phyloP scores from a whole-genome alignment of 1,140 invertebrate species.

The Octopus bimaculoides region DNA sequence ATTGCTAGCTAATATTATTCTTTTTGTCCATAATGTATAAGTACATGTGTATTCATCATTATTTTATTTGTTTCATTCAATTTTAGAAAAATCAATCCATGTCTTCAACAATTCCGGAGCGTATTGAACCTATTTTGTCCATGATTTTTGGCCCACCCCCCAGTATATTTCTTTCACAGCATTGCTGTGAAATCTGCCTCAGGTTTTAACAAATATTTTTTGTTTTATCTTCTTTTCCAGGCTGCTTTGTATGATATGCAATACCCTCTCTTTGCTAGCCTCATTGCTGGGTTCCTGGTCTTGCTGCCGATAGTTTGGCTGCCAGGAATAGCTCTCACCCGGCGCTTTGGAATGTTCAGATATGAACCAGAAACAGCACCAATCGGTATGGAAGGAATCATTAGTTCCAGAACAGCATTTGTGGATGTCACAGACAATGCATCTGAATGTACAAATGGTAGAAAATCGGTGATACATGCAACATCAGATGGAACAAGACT shows the following conservation, averaged over 20 bases:
- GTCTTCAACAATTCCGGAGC: no score
- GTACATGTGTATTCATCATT: no score
- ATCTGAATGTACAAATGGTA: background rate
- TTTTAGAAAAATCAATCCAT: no score
- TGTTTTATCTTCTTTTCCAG: constrained; percentile 25
- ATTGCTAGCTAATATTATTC: no score
- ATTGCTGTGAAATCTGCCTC: no score
- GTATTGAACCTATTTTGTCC: no score
- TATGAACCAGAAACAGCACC: constrained; percentile 17
- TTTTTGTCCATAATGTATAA: no score
- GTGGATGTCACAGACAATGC: constrained; percentile 2
- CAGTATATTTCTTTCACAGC: no score
- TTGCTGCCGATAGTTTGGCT: constrained; percentile 41
- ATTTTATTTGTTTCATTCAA: no score
- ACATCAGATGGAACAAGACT: background rate
- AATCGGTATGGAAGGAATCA: constrained; percentile 3
- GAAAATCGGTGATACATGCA: background rate
- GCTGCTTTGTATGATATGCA: constrained; percentile 25
- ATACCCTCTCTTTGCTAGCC: constrained; percentile 44
- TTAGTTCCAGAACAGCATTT: constrained; percentile 6
- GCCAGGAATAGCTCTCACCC: constrained; percentile 38
- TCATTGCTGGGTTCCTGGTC: constrained; percentile 33
- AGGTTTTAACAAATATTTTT: background rate
- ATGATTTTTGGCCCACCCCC: no score
- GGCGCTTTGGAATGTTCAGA: constrained; percentile 34